These are phyloP conservation scores for Fopius arisanus DNA, from an alignment of 1,140 invertebrate species.

Conservation along the genomic window DNA sequence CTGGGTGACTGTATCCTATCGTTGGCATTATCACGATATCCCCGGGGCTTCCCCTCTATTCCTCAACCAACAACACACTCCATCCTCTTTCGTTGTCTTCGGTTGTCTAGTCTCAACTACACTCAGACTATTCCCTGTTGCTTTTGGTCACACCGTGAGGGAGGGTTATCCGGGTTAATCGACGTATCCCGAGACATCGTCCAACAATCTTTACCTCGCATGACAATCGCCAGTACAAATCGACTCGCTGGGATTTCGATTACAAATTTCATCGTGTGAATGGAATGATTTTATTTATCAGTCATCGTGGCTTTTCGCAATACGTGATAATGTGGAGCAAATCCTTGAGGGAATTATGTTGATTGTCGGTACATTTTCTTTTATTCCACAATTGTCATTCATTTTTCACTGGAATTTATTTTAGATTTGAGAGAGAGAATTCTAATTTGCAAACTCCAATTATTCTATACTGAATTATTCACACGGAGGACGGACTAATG, in stretches of 20 bases:
- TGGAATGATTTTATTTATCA: not conserved
- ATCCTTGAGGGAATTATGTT: no score
- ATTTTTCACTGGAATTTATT: no score
- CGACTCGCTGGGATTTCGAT: not conserved
- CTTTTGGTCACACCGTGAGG: constrained; percentile 14
- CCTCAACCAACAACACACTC: not conserved
- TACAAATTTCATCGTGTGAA: not conserved
- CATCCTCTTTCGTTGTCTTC: not conserved
- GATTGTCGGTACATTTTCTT: no score
- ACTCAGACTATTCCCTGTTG: not conserved
- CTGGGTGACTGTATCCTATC: constrained; percentile 39
- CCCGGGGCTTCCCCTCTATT: constrained; percentile 24
- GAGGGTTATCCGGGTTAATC: constrained; percentile 49
- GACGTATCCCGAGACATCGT: constrained; percentile 36
- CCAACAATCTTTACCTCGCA: constrained; percentile 30
- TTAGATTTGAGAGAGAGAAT: no score
- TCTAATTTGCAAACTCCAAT: no score
- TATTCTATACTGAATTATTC: no score
- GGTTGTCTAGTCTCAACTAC: not conserved
- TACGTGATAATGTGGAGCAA: no score
- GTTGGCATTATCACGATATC: constrained; percentile 47
- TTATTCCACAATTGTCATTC: no score
- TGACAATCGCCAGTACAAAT: constrained; percentile 32
- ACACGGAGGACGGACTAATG: no score
- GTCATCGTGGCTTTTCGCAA: no score